Conservation (phyloP, 23 tunicate genomes). For the Trididemnum miniatum region DNA sequence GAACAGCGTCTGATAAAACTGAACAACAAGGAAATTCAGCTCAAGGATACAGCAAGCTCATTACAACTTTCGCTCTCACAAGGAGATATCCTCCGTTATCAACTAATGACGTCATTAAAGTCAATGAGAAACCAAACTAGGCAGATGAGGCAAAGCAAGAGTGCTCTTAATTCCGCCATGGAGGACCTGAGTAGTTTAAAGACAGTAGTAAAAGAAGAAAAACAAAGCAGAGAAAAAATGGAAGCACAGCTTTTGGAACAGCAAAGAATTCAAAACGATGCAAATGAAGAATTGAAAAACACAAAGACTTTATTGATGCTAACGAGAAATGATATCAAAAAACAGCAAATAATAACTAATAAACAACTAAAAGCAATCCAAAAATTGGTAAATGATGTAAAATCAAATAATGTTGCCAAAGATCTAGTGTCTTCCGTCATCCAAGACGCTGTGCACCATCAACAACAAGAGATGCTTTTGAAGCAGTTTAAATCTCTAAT, state of each 20-base stretch:
- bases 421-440: neutral
- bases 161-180: slow-evolving; percentile 30
- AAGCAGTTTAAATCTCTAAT: too few relatives aligned
- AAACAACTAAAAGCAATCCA: neutral
- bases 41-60: slow-evolving; percentile 53
- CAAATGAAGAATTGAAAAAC: neutral
- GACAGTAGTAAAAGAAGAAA: slow-evolving; percentile 12
- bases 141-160: slow-evolving; percentile 30
- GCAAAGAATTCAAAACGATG: neutral
- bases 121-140: slow-evolving; percentile 42
- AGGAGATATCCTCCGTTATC: slow-evolving; percentile 57
- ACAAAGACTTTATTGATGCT: neutral
- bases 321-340: neutral
- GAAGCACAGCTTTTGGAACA: neutral
- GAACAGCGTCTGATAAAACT: neutral
- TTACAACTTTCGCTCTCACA: slow-evolving; percentile 34
- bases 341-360: neutral
- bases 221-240: neutral
- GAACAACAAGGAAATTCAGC: slow-evolving; percentile 15
- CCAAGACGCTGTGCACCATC: neutral
- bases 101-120: slow-evolving; percentile 41
- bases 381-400: too few relatives aligned
- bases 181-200: slow-evolving; percentile 20
- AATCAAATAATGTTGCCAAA: too few relatives aligned
- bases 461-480: too few relatives aligned